Conservation (phyloP, 2,888 invertebrate species). For the Rhodophaea formosa region DNA sequence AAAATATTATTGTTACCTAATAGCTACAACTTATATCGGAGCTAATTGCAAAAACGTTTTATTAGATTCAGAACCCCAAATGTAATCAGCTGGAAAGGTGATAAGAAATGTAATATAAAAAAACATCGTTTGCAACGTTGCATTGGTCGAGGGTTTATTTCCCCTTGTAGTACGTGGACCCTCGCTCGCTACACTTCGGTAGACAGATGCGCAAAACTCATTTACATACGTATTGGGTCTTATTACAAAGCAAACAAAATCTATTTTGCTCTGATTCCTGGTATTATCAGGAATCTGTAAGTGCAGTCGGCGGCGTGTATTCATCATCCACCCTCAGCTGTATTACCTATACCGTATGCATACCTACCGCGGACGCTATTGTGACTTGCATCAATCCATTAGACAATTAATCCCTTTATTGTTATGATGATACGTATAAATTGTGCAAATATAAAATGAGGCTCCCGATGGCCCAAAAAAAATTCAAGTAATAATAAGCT, state of each 20-base stretch:
- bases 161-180: slow-evolving; percentile 65
- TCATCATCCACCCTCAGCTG: slow-evolving; percentile 70
- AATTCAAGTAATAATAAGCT: too few relatives aligned
- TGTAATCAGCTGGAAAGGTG: slow-evolving; percentile 51
- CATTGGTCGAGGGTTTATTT: slow-evolving; percentile 54
- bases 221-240: slow-evolving; percentile 33
- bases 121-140: slow-evolving; percentile 55
- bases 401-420: slow-evolving; percentile 70
- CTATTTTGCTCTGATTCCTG: slow-evolving; percentile 37
- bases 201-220: slow-evolving; percentile 49
- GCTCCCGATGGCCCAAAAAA: too few relatives aligned
- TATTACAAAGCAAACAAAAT: slow-evolving; percentile 44
- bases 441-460: slow-evolving; percentile 34
- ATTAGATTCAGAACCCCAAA: slow-evolving; percentile 21
- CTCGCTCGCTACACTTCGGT: slow-evolving; percentile 65
- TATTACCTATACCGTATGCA: slow-evolving; percentile 74
- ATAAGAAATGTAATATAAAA: slow-evolving; percentile 58
- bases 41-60: slow-evolving; percentile 13
- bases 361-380: slow-evolving; percentile 71
- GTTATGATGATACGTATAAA: slow-evolving; percentile 47
- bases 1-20: too few relatives aligned
- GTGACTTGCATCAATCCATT: slow-evolving; percentile 71
- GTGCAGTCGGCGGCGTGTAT: slow-evolving; percentile 60
- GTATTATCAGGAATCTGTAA: slow-evolving; percentile 32
- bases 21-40: too few relatives aligned